Conservation (phyloP, 2,888 invertebrate genomes). For the Ectemnius continuus region DNA sequence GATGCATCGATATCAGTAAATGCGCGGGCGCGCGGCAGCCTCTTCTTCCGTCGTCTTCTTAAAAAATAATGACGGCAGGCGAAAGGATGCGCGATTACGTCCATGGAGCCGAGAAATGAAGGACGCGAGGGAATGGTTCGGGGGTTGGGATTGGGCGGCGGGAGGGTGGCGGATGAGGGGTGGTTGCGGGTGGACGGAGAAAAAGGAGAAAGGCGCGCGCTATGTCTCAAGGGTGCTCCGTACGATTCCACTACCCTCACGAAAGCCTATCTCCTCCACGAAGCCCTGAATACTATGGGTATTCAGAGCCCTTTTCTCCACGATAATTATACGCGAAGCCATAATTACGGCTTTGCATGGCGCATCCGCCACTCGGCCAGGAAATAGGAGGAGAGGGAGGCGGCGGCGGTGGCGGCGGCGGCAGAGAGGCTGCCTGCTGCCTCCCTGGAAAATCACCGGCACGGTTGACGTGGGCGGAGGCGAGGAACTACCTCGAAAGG, state of each 20-base stretch:
- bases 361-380: slow-evolving; percentile 40
- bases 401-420: slow-evolving; percentile 7
- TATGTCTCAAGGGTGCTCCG: slow-evolving; percentile 52
- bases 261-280: slow-evolving; percentile 43
- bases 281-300: slow-evolving; percentile 41
- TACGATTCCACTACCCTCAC: slow-evolving; percentile 42
- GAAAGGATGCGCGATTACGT: slow-evolving; percentile 46
- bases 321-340: slow-evolving; percentile 70
- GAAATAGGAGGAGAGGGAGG: slow-evolving; percentile 40
- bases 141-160: neutral
- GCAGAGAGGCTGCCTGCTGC: neutral
- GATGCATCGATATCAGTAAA: slow-evolving; percentile 16
- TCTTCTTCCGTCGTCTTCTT: slow-evolving; percentile 20
- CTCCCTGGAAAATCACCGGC: slow-evolving; percentile 21
- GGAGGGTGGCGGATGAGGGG: neutral
- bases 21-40: slow-evolving; percentile 16
- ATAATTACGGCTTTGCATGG: slow-evolving; percentile 66
- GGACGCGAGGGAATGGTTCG: slow-evolving; percentile 16
- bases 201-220: slow-evolving; percentile 31
- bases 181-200: slow-evolving; percentile 13
- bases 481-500: slow-evolving; percentile 32
- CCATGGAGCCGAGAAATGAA: slow-evolving; percentile 8
- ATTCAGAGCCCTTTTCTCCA: slow-evolving; percentile 57
- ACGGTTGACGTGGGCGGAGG: slow-evolving; percentile 26
- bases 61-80: slow-evolving; percentile 41